phyloP scores from a whole-genome alignment of 2,888 invertebrate species.

The Chironomus riparius region DNA sequence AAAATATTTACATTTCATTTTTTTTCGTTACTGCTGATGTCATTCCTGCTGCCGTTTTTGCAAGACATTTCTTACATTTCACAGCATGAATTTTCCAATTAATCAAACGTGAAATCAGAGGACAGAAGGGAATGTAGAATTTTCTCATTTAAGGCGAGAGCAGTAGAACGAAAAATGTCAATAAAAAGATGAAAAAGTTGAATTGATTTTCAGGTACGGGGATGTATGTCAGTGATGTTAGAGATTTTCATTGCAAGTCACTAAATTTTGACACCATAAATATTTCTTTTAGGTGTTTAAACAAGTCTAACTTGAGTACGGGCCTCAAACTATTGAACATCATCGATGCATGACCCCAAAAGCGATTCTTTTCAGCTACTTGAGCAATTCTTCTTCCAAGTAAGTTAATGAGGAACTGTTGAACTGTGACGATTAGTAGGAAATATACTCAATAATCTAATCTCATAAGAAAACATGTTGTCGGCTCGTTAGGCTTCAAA shows the following conservation, averaged over 20 bases:
- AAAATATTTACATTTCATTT: neutral
- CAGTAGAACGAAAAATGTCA: too few relatives aligned
- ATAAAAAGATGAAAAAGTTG: too few relatives aligned
- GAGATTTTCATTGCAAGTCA: too few relatives aligned
- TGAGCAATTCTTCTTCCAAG: too few relatives aligned
- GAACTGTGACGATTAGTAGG: neutral
- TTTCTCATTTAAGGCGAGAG: neutral
- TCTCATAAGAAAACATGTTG: neutral
- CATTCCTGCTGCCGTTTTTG: neutral
- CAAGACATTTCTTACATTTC: neutral
- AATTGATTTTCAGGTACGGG: too few relatives aligned
- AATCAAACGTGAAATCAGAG: neutral
- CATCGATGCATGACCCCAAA: too few relatives aligned
- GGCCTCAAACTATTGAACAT: too few relatives aligned
- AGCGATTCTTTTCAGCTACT: too few relatives aligned
- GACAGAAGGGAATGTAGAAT: neutral
- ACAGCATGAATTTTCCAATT: neutral
- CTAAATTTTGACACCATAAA: too few relatives aligned
- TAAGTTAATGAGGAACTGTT: neutral
- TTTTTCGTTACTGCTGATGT: neutral
- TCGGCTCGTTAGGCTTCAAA: neutral
- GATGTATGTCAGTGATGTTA: too few relatives aligned
- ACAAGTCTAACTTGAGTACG: too few relatives aligned
- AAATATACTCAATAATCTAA: neutral
- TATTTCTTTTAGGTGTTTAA: too few relatives aligned